phyloP scores from a whole-genome alignment of 2,797 vertebrate genomes.

The Bradypodion pumilum region DNA sequence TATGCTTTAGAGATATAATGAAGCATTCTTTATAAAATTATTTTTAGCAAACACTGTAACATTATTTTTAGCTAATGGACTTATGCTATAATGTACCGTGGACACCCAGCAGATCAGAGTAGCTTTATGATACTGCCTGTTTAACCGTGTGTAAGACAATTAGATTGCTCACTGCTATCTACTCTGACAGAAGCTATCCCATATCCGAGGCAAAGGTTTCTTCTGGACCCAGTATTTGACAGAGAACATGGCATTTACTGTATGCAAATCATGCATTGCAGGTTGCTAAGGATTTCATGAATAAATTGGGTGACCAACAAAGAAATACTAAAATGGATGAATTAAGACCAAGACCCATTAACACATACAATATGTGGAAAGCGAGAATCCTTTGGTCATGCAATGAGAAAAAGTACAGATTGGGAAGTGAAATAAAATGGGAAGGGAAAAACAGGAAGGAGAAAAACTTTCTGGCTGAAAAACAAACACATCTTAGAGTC shows the following conservation, averaged over 20 bases:
- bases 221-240: background rate
- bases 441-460: no score
- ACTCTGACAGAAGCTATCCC: background rate
- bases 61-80: background rate
- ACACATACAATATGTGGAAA: no score
- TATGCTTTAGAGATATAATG: background rate
- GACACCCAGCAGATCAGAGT: background rate
- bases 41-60: background rate
- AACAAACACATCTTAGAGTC: no score
- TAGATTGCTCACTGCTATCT: background rate
- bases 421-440: no score
- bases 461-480: no score
- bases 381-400: no score
- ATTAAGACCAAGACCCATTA: no score
- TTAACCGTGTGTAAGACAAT: background rate
- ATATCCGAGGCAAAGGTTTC: no score
- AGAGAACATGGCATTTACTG: background rate
- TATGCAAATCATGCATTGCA: background rate
- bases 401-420: no score
- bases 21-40: background rate
- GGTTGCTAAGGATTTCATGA: no score
- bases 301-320: no score
- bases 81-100: background rate
- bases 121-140: background rate
- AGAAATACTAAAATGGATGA: no score